These are phyloP conservation scores for Eumaeus atala DNA, from an alignment of 1,140 invertebrate species.

Conservation along the genomic window DNA sequence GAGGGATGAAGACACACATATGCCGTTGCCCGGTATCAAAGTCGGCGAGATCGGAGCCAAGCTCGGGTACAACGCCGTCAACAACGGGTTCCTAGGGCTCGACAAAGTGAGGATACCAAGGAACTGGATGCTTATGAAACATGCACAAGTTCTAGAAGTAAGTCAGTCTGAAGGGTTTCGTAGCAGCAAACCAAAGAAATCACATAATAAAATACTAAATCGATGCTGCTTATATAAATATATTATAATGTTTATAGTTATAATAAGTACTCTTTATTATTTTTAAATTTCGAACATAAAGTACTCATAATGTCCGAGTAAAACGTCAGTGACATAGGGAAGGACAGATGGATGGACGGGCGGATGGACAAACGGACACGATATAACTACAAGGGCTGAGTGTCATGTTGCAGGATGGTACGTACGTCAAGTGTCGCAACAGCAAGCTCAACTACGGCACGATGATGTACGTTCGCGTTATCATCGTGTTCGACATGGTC, in stretches of 20 bases:
- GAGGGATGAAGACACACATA: constrained; percentile 88
- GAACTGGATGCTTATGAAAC: constrained; percentile 95
- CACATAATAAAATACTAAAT: too few relatives aligned
- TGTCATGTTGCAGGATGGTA: constrained; percentile 87
- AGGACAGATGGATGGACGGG: too few relatives aligned
- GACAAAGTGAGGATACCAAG: constrained; percentile 90
- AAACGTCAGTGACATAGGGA: too few relatives aligned
- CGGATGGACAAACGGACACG: not conserved
- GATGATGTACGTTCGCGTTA: constrained; percentile 93
- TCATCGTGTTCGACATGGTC: constrained; percentile 82
- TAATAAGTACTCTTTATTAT: too few relatives aligned
- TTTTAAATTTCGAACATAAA: too few relatives aligned
- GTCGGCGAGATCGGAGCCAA: constrained; percentile 96
- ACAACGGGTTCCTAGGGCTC: constrained; percentile 93
- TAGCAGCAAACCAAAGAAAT: too few relatives aligned
- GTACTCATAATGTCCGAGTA: too few relatives aligned
- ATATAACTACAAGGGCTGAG: not conserved
- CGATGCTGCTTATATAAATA: too few relatives aligned
- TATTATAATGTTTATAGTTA: too few relatives aligned
- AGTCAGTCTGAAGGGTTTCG: too few relatives aligned
- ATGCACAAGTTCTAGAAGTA: constrained; percentile 86
- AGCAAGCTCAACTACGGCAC: constrained; percentile 93
- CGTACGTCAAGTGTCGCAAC: constrained; percentile 87
- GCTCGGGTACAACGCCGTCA: constrained; percentile 90
- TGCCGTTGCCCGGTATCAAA: constrained; percentile 89